Conservation (phyloP, 2,797 vertebrate species). For the Sebastes itinus region DNA sequence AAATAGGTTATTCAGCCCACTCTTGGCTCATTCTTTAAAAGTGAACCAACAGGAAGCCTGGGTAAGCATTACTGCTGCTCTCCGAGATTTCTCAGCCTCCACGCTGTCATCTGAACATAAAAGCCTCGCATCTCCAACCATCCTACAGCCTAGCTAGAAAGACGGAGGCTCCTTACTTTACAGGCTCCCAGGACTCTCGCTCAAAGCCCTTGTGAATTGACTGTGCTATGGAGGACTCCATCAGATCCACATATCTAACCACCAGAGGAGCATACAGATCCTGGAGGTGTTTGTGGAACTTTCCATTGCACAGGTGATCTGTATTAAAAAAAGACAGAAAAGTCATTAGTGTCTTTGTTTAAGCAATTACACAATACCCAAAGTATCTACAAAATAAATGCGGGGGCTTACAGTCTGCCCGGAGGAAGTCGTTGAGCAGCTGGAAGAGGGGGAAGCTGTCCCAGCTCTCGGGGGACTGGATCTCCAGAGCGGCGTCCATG, state of each 20-base stretch:
- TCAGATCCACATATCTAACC: constrained; percentile 99
- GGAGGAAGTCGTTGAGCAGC: constrained; percentile 98
- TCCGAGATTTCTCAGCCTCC: constrained; percentile 60
- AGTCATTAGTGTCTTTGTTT: neutral
- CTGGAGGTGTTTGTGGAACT: constrained; percentile 99
- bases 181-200: constrained; percentile 99
- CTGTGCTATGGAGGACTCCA: constrained; percentile 99
- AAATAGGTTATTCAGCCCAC: constrained; percentile 65
- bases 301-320: constrained; percentile 99
- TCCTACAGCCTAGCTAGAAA: constrained; percentile 71
- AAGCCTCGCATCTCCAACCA: constrained; percentile 62
- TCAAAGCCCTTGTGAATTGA: constrained; percentile 99
- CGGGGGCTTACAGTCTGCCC: constrained; percentile 91
- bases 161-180: constrained; percentile 97
- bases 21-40: constrained; percentile 57
- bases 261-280: constrained; percentile 99
- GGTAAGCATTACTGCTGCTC: constrained; percentile 57
- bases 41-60: constrained; percentile 64
- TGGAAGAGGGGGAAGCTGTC: constrained; percentile 99
- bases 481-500: constrained; percentile 98
- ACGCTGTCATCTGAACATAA: constrained; percentile 59
- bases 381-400: neutral
- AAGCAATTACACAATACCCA: neutral
- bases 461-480: constrained; percentile 98
- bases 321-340: constrained; percentile 57